Evolutionary conservation across 2,113 vertebrate genomes (phyloP), one percentile per base, ranked within the genome.

Genomic region (Thamnophis sirtalis): DNA sequence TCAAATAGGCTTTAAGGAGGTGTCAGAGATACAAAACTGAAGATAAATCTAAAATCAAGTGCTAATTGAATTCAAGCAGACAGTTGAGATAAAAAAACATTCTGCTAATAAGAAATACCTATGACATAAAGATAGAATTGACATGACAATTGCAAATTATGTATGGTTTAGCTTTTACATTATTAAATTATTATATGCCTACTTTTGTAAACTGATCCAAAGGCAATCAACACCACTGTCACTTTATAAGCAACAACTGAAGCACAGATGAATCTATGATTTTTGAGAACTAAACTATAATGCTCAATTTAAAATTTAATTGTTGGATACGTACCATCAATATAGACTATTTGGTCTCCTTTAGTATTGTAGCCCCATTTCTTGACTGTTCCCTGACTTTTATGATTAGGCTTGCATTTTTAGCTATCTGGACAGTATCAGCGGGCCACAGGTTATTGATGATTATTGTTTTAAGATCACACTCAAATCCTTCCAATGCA

Each of bases 11-110:
- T 96, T 90, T 92, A 94, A 38, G 84, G 92, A 96, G 63, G 68
- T 93, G 91, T 95, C 92, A 94, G 56, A 91, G 91, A 90, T 49
- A 91, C 54, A 95, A 92, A 96, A 91, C 60, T 89, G 90, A 94
- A 50, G 84, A 22, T 90, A 88, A 93, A 93, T 92, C 2, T 60
- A 89, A 92, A 94, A 92, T 95, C 1, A 4, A 55, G 43, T 96
- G 90, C 91, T 97, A 96, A 94, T 93, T 95, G 38, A 92, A 93
- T 95, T 94, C 84, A 93, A 94, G 55, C 93, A 93, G 87, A 89
- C 1, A 48, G 90, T 86, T 92, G 43, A 90, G 88, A 84, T 55
- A 7, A 49, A 96, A 43, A 60, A 89, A 80, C 22, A 24, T 95
- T 95, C 90, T 89, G 86, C 93, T 93, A 48, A 1, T 58, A 90